Evolutionary conservation across 2,797 vertebrate species (phyloP), one percentile per base, ranked within the genome.

Genomic region (Fringilla coelebs): DNA sequence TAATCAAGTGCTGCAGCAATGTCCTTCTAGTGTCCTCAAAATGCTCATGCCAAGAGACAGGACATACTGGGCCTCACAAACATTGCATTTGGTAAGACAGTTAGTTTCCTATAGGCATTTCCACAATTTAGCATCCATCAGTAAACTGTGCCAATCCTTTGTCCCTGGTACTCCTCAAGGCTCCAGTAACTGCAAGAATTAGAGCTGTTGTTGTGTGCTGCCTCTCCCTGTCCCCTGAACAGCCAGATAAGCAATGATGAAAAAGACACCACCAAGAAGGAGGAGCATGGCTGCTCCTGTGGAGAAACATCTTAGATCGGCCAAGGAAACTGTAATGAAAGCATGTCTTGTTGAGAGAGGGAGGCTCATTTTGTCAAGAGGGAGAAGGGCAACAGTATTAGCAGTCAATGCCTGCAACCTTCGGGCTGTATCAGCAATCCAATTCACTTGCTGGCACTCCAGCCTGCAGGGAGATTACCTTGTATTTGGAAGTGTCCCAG

Each of bases 401-500:
- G 25, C 52, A 79, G 41, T 11, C 49, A 79, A 9, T 18, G 31
- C 28, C 58, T 80, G 43, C 54, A 85, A 15, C 31, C 40, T 65
- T 61, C 14, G 41, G 32, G 29, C 28, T 75, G 29, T 60, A 14
- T 28, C 41, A 51, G 52, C 20, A 77, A 48, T n/a, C 51, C 71
- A 17, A 7, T n/a, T 63, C 71, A n/a, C 34, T 13, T 45, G 13
- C 46, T 63, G 76, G 51, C 55, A 63, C 71, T 66, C 17, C 52
- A 86, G 31, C 26, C 51, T 21, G 31, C 70, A 66, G 73, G 52
- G 31, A 87, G 52, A 60, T 96, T 88, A 99, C 99, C 99, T 99
- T 99, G 94, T 99, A 99, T 94, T 98, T 99, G 63, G 97, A 98
- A 88, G 99, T 99, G 96, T 99, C 99, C 99, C 99, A 99, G 98